Conservation (phyloP, 2,888 invertebrate genomes). For the Antheraea yamamai region DNA sequence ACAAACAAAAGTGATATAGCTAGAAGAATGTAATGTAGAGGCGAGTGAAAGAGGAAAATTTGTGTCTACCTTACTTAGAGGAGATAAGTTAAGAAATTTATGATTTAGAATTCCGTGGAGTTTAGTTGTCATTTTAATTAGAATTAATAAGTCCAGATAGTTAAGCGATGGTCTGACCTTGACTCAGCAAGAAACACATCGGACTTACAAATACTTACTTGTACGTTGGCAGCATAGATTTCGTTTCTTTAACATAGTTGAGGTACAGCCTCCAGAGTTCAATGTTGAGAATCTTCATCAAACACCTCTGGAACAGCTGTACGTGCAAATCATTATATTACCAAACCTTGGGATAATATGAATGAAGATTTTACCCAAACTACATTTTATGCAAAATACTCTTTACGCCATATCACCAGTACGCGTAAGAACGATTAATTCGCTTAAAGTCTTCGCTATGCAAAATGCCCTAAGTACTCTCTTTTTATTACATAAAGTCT, state of each 20-base stretch:
- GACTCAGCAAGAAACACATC: neutral
- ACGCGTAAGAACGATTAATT: neutral
- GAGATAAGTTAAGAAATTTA: too few relatives aligned
- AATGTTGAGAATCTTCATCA: slow-evolving; percentile 99
- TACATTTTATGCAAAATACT: neutral
- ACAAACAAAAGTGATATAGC: too few relatives aligned
- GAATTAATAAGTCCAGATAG: too few relatives aligned
- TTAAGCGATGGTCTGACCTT: too few relatives aligned
- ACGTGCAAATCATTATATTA: slow-evolving; percentile 19
- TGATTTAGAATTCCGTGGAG: too few relatives aligned
- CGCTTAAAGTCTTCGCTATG: neutral
- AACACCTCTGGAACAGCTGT: slow-evolving; percentile 97
- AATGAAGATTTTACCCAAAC: neutral
- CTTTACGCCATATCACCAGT: neutral
- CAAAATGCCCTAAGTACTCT: neutral
- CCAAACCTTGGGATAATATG: neutral
- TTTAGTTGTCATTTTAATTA: too few relatives aligned
- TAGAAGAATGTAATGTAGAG: too few relatives aligned
- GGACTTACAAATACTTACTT: slow-evolving; percentile 85
- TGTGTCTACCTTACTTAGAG: too few relatives aligned
- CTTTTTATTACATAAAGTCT: neutral
- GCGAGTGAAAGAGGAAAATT: too few relatives aligned
- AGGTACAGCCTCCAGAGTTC: slow-evolving; percentile 99
- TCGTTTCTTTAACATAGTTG: slow-evolving; percentile 98
- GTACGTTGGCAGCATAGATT: slow-evolving; percentile 94